phyloP scores from a whole-genome alignment of 2,797 vertebrate species.

The Semotilus atromaculatus region DNA sequence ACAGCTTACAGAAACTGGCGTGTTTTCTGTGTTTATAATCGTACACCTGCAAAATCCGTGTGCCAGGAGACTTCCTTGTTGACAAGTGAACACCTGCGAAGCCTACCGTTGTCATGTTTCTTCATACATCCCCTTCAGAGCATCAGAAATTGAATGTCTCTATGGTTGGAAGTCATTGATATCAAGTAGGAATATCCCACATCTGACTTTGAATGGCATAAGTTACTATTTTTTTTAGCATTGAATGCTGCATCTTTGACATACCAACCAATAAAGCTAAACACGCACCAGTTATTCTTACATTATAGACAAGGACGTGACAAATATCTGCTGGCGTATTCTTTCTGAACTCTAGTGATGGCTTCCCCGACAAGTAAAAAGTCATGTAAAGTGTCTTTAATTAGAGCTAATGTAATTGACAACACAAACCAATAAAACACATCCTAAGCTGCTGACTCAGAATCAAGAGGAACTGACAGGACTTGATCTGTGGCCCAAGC shows the following conservation, averaged over 20 bases:
- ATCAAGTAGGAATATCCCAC: background rate
- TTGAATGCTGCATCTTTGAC: background rate
- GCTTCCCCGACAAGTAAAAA: conserved; percentile 58
- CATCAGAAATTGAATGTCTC: background rate
- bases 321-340: conserved; percentile 51
- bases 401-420: conserved; percentile 60
- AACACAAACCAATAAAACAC: conserved; percentile 60
- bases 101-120: background rate
- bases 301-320: conserved; percentile 13
- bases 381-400: conserved; percentile 59
- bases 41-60: background rate
- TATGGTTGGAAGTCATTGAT: background rate
- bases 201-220: background rate
- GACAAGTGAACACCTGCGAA: background rate
- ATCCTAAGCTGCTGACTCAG: conserved; percentile 43
- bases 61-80: background rate
- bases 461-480: background rate
- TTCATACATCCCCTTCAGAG: background rate
- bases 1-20: background rate
- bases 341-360: conserved; percentile 54
- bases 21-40: background rate
- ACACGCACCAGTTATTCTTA: background rate
- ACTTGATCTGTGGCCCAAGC: background rate
- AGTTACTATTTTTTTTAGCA: background rate
- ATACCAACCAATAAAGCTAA: background rate